Conservation (phyloP, 2,113 vertebrate genomes). For the Myiopsitta monachus region DNA sequence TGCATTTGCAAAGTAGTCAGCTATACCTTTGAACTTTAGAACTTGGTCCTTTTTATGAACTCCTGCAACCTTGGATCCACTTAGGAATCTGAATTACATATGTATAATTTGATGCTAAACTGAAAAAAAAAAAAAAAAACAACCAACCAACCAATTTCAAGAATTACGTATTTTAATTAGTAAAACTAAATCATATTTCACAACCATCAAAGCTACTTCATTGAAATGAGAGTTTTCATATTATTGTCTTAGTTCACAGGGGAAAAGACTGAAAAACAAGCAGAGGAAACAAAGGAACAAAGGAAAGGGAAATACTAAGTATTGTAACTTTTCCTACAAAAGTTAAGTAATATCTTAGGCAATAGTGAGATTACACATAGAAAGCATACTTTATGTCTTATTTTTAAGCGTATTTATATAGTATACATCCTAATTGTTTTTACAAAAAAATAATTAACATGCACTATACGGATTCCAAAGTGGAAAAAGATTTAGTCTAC, state of each 20-base stretch:
- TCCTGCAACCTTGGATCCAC: background rate
- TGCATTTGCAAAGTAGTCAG: background rate
- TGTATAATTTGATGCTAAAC: background rate
- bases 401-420: background rate
- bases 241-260: background rate
- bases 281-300: background rate
- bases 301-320: background rate
- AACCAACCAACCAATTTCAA: background rate
- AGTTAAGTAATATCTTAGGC: background rate
- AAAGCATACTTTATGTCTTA: background rate
- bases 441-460: background rate
- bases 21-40: background rate
- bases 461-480: background rate
- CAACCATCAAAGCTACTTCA: background rate
- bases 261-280: background rate
- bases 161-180: background rate
- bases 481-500: background rate
- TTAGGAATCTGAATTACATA: background rate
- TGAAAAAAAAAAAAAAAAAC: background rate
- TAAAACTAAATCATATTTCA: background rate
- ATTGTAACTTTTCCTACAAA: background rate
- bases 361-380: background rate
- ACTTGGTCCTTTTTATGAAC: background rate
- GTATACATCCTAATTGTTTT: background rate
- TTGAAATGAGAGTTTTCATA: background rate